Evolutionary conservation across 1,140 invertebrate species (phyloP).

Genomic region (Lasaia peninsularis): DNA sequence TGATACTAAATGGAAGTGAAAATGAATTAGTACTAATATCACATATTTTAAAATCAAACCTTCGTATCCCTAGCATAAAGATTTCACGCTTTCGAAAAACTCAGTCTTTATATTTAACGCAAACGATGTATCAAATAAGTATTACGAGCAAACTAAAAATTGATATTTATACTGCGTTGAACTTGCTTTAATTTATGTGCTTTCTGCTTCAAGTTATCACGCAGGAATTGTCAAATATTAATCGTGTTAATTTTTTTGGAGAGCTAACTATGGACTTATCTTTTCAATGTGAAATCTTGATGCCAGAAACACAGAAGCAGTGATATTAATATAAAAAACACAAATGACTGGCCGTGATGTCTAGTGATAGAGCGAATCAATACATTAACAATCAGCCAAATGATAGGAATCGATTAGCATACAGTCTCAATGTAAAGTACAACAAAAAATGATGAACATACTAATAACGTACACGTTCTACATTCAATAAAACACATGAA

Average conservation of each 20-base stretch:
- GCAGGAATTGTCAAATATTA: too few relatives aligned
- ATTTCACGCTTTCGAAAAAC: background rate
- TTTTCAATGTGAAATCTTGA: background rate
- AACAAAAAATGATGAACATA: too few relatives aligned
- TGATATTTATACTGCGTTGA: too few relatives aligned
- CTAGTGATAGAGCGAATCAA: background rate
- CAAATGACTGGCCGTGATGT: background rate
- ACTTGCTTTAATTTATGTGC: too few relatives aligned
- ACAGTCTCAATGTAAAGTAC: too few relatives aligned
- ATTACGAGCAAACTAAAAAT: too few relatives aligned
- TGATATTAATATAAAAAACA: background rate
- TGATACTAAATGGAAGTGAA: constrained; percentile 44
- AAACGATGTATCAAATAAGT: too few relatives aligned
- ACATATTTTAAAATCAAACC: constrained; percentile 23
- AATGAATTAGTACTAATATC: constrained; percentile 29
- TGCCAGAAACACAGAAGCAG: background rate
- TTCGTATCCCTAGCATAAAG: background rate
- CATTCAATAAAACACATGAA: constrained; percentile 17
- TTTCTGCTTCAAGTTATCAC: too few relatives aligned
- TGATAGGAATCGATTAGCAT: constrained; percentile 3
- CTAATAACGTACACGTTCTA: background rate
- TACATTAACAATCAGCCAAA: constrained; percentile 27
- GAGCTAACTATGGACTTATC: background rate
- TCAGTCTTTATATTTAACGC: too few relatives aligned
- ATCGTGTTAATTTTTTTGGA: too few relatives aligned